These are phyloP conservation scores for Megastigmus dorsalis DNA, from an alignment of 2,888 invertebrate genomes.

Conservation along the genomic window DNA sequence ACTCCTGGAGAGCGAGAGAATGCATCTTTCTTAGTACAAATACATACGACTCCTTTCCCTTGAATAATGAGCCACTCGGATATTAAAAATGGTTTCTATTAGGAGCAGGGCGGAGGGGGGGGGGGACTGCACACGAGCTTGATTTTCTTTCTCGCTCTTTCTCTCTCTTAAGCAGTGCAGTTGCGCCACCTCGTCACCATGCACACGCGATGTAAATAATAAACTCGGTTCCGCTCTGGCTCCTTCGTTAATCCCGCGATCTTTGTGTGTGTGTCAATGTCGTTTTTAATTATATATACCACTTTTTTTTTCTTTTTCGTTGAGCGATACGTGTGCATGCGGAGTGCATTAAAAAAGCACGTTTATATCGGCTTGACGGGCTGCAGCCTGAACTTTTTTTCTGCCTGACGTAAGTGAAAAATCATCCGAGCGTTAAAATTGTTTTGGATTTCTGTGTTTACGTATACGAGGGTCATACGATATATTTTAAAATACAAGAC, in stretches of 20 bases:
- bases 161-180: too few relatives aligned
- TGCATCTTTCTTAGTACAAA: neutral
- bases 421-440: too few relatives aligned
- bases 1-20: neutral
- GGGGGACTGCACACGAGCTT: too few relatives aligned
- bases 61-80: conserved; percentile 20
- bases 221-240: conserved; percentile 2
- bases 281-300: conserved; percentile 30
- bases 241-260: neutral
- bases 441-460: too few relatives aligned
- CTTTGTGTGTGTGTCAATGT: conserved; percentile 12
- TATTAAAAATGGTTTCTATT: conserved; percentile 30
- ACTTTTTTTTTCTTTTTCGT: too few relatives aligned
- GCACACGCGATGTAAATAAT: neutral
- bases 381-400: too few relatives aligned
- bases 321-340: too few relatives aligned
- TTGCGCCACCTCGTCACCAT: neutral
- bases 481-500: too few relatives aligned
- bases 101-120: neutral
- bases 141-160: neutral
- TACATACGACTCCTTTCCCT: neutral
- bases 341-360: too few relatives aligned
- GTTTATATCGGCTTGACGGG: too few relatives aligned
- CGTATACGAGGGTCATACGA: too few relatives aligned
- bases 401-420: too few relatives aligned